Evolutionary conservation across 2,888 invertebrate genomes (phyloP), one percentile per base, ranked within the genome.

Genomic region (Pandemis corylana): DNA sequence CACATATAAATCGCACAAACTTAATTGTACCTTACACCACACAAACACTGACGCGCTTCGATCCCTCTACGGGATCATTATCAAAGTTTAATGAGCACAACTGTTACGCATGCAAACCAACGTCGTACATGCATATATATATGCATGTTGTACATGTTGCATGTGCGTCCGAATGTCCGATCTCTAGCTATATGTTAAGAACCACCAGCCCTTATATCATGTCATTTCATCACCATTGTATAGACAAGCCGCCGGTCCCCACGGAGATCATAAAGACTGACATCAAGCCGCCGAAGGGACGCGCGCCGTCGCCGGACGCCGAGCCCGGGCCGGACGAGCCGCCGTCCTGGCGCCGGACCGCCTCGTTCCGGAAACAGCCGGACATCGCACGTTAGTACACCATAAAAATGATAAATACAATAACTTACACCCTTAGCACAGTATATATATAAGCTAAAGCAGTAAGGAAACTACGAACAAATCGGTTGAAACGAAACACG

Each of bases 301-400:
- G 89, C 46, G 92, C 92, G 53, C 90, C 91, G 0, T 90, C 92
- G 13, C 92, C 92, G 6, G 91, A 91, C 28, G 79, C 85, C 0
- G 90, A 89, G 71, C 80, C 81, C 2, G 76, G 80, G 7, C 77
- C 79, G 6, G 92, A 92, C 68, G 94, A 93, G 36, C 79, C 90
- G n/a, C 94, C 94, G 0, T 91, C 93, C 5, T 94, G 94, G 94
- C 89, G 94, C 0, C 84, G 93, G 5, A 90, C 92, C 2, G 89
- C 90, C 5, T 92, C 92, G 7, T 90, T 93, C 84, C 83, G 93
- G 20, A 89, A 83, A 71, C 90, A 90, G 68, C 86, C 88, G 72
- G 93, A 93, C 59, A 73, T 85, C 13, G 79, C 85, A 72, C 87
- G 91, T 92, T 77, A 91, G 93, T 89, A 82, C 67, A 75, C 20